Conservation (phyloP, 2,797 vertebrate species). For the Malacoctenus gilli region DNA sequence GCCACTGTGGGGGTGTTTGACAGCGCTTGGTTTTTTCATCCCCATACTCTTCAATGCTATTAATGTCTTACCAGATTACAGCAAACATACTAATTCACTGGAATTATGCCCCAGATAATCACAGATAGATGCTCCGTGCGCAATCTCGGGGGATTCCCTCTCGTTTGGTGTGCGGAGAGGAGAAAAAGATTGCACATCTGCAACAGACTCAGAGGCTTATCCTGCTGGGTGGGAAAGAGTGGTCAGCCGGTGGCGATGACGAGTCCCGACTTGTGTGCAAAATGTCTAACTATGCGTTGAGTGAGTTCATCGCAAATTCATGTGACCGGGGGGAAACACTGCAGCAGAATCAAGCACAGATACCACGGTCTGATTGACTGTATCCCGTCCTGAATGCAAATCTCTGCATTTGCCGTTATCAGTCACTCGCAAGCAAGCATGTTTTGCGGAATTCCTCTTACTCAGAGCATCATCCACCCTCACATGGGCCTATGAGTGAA, state of each 20-base stretch:
- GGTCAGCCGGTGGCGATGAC: constrained; percentile 25
- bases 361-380: background rate
- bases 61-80: constrained; percentile 72
- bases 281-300: constrained; percentile 10
- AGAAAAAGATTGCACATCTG: constrained; percentile 55
- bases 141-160: constrained; percentile 56
- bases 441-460: constrained; percentile 24
- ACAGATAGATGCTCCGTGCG: constrained; percentile 44
- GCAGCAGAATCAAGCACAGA: constrained; percentile 6
- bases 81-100: constrained; percentile 57
- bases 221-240: constrained; percentile 11
- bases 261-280: constrained; percentile 2
- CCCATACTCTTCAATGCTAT: constrained; percentile 57
- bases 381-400: background rate
- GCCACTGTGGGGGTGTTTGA: constrained; percentile 47
- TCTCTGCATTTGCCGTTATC: background rate
- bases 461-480: constrained; percentile 15
- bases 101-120: constrained; percentile 63
- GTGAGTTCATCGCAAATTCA: background rate
- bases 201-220: constrained; percentile 51
- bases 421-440: constrained; percentile 17
- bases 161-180: constrained; percentile 15
- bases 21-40: constrained; percentile 54
- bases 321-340: background rate
- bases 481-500: constrained; percentile 21